Conservation (phyloP, 2,888 invertebrate genomes). For the Helobdella robusta region DNA sequence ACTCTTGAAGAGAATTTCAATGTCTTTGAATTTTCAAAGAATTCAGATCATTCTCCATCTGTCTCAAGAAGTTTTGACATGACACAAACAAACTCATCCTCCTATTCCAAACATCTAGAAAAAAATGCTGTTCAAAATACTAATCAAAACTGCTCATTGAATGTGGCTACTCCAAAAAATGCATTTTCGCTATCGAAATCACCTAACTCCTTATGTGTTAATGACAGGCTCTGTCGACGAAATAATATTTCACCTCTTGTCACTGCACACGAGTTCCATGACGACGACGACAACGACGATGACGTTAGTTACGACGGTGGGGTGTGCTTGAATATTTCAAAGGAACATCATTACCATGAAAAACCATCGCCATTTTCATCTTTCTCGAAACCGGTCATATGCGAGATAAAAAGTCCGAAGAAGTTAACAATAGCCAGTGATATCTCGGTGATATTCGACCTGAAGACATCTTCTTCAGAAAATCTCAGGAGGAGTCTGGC, state of each 20-base stretch:
- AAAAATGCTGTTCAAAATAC: no score
- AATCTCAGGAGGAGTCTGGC: no score
- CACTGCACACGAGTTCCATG: not conserved
- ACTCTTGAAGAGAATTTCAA: no score
- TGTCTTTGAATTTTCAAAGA: no score
- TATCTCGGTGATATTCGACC: constrained; percentile 5
- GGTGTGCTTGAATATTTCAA: not conserved
- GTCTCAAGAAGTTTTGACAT: no score
- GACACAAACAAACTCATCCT: no score
- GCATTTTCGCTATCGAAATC: no score
- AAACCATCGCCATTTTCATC: not conserved
- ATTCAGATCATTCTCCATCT: no score
- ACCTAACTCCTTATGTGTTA: constrained; percentile 99
- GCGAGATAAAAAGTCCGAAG: constrained; percentile 11
- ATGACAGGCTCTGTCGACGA: not conserved
- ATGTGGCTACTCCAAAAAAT: no score
- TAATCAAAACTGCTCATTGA: no score
- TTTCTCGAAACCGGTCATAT: constrained; percentile 1
- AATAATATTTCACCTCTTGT: not conserved
- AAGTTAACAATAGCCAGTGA: not conserved
- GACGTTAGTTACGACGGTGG: not conserved
- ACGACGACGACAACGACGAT: not conserved
- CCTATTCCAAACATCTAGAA: no score
- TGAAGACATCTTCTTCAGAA: constrained; percentile 7
- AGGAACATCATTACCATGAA: not conserved